Evolutionary conservation across 2,113 vertebrate genomes (phyloP).

Genomic region (Pomatostomus ruficeps): DNA sequence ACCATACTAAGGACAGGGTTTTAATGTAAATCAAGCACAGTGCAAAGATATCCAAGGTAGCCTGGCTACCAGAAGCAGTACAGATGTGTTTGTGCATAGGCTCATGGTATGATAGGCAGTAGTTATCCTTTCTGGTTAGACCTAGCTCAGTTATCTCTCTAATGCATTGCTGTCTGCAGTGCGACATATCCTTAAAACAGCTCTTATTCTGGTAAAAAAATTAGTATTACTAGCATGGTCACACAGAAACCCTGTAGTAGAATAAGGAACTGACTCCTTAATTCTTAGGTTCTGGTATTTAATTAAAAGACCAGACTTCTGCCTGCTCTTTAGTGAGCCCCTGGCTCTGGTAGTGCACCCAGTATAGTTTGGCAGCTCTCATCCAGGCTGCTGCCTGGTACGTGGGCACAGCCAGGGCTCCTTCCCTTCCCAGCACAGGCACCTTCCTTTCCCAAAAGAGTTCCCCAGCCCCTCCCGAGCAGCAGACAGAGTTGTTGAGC

Average conservation of each 20-base stretch:
- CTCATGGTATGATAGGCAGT: neutral
- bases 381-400: neutral
- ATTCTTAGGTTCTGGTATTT: neutral
- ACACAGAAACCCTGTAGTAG: neutral
- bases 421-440: neutral
- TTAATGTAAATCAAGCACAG: neutral
- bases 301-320: neutral
- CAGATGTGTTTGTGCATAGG: neutral
- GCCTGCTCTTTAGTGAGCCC: rapidly evolving
- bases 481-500: rapidly evolving
- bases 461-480: neutral
- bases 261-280: neutral
- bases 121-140: neutral
- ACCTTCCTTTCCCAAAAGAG: neutral
- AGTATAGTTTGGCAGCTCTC: neutral
- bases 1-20: neutral
- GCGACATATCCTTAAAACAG: neutral
- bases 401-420: neutral
- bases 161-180: neutral
- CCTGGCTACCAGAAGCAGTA: neutral
- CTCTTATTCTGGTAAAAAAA: neutral
- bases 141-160: neutral
- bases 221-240: neutral
- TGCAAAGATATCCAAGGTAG: neutral
- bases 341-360: neutral